Percentiles rank a stretch among this genome's conserved stretches.
Evolutionary conservation across 2,888 invertebrate species (phyloP).

Genomic region (Eupelmus urozonus): DNA sequence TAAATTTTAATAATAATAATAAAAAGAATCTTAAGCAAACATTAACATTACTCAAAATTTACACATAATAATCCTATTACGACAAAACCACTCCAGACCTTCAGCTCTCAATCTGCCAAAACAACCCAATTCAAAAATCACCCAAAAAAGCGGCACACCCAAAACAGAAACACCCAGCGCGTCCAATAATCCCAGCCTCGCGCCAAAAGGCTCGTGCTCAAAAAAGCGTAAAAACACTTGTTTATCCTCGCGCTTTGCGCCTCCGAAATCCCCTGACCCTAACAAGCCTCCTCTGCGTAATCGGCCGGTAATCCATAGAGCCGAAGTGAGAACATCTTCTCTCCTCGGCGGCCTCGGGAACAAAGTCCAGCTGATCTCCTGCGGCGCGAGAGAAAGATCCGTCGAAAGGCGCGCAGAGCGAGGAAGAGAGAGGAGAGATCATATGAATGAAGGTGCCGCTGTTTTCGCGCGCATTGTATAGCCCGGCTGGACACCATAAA

Average conservation of each 20-base stretch:
- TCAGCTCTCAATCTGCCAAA: not conserved
- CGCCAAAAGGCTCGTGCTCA: not conserved
- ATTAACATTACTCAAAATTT: no score
- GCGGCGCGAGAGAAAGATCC: conserved; percentile 60
- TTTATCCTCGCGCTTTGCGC: conserved; percentile 29
- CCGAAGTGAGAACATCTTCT: conserved; percentile 41
- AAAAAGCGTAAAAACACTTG: conserved; percentile 48
- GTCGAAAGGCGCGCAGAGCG: conserved; percentile 52
- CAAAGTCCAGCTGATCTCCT: conserved; percentile 41
- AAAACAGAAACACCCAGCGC: conserved; percentile 5
- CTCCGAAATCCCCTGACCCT: not conserved
- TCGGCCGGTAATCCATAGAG: conserved; percentile 16
- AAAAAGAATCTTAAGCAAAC: no score
- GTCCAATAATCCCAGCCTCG: not conserved
- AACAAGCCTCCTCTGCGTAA: not conserved
- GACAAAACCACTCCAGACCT: not conserved
- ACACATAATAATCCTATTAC: no score
- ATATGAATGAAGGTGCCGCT: not conserved
- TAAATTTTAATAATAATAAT: not conserved
- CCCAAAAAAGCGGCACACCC: not conserved
- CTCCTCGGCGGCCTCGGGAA: not conserved
- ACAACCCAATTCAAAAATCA: not conserved
- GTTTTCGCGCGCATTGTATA: conserved; percentile 19
- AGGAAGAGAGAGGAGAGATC: not conserved
- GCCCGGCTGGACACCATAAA: conserved; percentile 40